Conservation (phyloP, 1,140 invertebrate genomes). For the Monomorium pharaonis region DNA sequence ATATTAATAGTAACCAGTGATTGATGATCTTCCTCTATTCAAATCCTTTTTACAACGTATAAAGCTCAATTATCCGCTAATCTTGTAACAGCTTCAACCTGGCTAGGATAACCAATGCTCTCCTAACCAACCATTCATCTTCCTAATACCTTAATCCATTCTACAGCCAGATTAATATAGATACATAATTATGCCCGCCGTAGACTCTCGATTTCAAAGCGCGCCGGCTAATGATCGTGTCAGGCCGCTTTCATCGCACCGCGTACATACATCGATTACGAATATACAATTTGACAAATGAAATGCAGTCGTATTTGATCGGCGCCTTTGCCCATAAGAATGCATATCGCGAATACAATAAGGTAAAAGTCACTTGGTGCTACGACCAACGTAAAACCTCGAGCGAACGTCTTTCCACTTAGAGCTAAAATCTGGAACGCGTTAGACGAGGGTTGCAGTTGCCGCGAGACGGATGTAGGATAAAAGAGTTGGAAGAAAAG, state of each 20-base stretch:
- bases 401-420: conserved; percentile 56
- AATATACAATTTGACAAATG: neutral
- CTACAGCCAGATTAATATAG: neutral
- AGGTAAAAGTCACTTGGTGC: conserved; percentile 50
- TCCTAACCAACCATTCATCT: neutral
- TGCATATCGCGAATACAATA: conserved; percentile 4
- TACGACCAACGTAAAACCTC: conserved; percentile 52
- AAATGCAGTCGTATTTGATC: neutral
- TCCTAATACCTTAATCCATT: conserved; percentile 17
- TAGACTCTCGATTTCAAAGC: neutral
- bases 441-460: conserved; percentile 33
- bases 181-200: neutral
- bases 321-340: neutral
- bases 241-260: neutral
- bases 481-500: too few species aligned
- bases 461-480: conserved; percentile 10
- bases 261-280: neutral
- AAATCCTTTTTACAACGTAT: too few species aligned
- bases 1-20: too few species aligned
- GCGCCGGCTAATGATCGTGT: neutral
- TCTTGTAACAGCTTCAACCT: neutral
- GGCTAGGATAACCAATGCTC: neutral
- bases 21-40: too few species aligned
- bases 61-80: neutral
- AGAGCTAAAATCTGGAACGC: conserved; percentile 63